phyloP scores from a whole-genome alignment of 2,113 vertebrate genomes.

The Nothobranchius furzeri region DNA sequence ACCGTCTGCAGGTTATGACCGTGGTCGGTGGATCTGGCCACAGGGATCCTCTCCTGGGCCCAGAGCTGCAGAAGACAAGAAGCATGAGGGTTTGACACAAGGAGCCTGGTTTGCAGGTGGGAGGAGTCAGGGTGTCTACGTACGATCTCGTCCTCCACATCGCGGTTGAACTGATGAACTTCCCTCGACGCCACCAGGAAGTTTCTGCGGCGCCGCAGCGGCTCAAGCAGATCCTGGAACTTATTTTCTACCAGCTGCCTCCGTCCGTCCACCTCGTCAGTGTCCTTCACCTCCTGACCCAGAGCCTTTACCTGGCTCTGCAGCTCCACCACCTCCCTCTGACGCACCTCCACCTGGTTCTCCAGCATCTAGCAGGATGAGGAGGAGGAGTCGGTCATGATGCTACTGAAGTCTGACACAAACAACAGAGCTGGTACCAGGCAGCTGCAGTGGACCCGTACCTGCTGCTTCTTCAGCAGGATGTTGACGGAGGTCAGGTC shows the following conservation, averaged over 20 bases:
- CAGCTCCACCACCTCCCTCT: slow-evolving; percentile 93
- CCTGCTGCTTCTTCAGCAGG: slow-evolving; percentile 96
- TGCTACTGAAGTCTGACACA: too few relatives aligned
- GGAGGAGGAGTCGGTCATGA: background rate
- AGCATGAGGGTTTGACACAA: background rate
- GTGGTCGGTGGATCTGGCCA: slow-evolving; percentile 93
- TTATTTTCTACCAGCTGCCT: slow-evolving; percentile 87
- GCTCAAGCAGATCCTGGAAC: slow-evolving; percentile 89
- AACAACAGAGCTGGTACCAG: background rate
- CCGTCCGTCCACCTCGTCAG: slow-evolving; percentile 91
- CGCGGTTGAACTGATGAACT: slow-evolving; percentile 95
- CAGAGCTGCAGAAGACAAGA: slow-evolving; percentile 61
- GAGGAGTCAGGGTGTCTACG: slow-evolving; percentile 20
- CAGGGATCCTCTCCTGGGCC: slow-evolving; percentile 89
- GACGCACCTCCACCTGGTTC: slow-evolving; percentile 96
- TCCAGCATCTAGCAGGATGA: slow-evolving; percentile 87
- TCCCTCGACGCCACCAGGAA: slow-evolving; percentile 92
- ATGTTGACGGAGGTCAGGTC: slow-evolving; percentile 98
- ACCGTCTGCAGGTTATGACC: slow-evolving; percentile 97
- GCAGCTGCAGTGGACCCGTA: slow-evolving; percentile 26
- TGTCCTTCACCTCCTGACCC: slow-evolving; percentile 90
- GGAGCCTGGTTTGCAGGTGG: background rate
- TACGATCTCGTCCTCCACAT: slow-evolving; percentile 96
- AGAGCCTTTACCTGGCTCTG: slow-evolving; percentile 90
- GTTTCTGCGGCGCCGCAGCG: slow-evolving; percentile 84